Base-by-base conservation (phyloP, 2,797 vertebrate species). In the Odontamblyopus lacepedii region DNA sequence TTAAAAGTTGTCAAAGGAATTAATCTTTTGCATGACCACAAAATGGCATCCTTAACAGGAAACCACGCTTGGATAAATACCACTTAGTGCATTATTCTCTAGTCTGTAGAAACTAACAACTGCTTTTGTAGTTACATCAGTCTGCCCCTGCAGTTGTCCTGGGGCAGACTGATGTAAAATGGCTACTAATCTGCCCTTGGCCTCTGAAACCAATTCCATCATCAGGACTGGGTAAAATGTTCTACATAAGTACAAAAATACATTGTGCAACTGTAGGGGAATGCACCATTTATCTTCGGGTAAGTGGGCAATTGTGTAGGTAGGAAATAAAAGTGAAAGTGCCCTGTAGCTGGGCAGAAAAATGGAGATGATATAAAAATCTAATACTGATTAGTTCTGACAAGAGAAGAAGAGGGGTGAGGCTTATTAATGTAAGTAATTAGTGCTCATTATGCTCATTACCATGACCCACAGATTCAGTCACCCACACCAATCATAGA, bases 361-460 rank as follows among this genome's bases (percentile, higher is more conserved):
- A 50, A 26, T 7, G 29, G 3, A 32, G 16, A 1, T 26, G 50
- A 63, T 41, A 35, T 53, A 51, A 44, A 19, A 15, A 27, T 50
- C 30, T 66, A 7, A 19, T 65, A 18, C 29, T 66, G 44, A 66
- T 27, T 51, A 27, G 51, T 6, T 44, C 38, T 65, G 63, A 65
- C 26, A 50, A 65, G 41, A 16, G 26, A 63, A 38, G 30, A 32
- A 38, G 61, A 30, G 61, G 27, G 30, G 41, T 9, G 26, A 66
- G 63, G 23, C 44, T 66, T 51, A 66, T 66, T 66, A 50, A 51
- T 66, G 41, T 5, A 50, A 29, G 44, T 66, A 66, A 66, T 66
- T 50, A 66, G 26, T 66, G 63, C 41, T 66, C 41, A 51, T 66
- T 66, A 30, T 29, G 26, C 23, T 23, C 23, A 23, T 23, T 23